A percentile compares a stretch with the other conserved stretches of the same genome.
phyloP scores from a whole-genome alignment of 2,888 invertebrate species.

The Lucinisca nassula region DNA sequence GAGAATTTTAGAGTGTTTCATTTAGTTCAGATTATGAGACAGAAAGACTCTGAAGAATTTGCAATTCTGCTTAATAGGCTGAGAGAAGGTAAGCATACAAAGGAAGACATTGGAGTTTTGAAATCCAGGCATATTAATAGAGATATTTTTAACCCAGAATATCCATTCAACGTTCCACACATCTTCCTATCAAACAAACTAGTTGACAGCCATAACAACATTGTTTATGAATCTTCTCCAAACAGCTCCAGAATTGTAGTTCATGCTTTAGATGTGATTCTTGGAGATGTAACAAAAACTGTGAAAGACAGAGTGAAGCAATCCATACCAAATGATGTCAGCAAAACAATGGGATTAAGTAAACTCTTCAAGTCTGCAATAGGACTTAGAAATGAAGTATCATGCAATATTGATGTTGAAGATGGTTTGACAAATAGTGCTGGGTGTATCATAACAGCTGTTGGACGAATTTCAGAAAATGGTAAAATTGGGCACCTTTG shows the following conservation, averaged over 20 bases:
- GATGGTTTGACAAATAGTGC: conserved; percentile 65
- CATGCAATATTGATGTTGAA: conserved; percentile 46
- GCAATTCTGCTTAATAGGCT: conserved; percentile 66
- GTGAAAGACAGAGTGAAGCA: conserved; percentile 12
- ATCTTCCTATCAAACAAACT: conserved; percentile 25
- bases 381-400: conserved; percentile 41
- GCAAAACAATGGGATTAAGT: conserved; percentile 33
- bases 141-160: background rate
- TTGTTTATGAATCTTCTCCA: background rate
- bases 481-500: background rate
- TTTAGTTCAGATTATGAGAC: conserved; percentile 63
- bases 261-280: conserved; percentile 22
- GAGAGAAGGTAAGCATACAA: conserved; percentile 56
- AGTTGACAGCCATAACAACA: conserved; percentile 30
- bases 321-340: conserved; percentile 24
- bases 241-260: background rate
- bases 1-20: conserved; percentile 61
- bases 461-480: background rate
- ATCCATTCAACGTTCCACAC: conserved; percentile 38
- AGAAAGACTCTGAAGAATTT: conserved; percentile 60
- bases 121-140: background rate
- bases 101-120: conserved; percentile 34
- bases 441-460: too few species aligned
- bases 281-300: conserved; percentile 38
- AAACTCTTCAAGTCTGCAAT: conserved; percentile 20